phyloP scores from a whole-genome alignment of 2,113 vertebrate genomes.

The Archilochus colubris region DNA sequence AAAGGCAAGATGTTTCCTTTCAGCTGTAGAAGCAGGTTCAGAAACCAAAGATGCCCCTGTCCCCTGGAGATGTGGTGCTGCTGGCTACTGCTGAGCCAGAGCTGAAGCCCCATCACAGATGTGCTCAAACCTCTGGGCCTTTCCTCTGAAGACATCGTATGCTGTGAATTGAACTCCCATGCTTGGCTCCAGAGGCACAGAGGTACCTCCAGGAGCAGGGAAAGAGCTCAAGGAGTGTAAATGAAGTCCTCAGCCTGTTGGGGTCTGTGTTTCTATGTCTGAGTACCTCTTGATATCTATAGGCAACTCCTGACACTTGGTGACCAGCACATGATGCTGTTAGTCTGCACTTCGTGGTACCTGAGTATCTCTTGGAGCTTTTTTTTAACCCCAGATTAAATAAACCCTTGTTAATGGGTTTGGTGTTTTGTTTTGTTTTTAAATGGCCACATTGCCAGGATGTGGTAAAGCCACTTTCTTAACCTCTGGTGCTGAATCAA shows the following conservation, averaged over 20 bases:
- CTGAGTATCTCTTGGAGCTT: neutral
- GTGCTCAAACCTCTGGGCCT: rapidly evolving
- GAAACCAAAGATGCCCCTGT: neutral
- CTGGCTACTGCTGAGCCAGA: rapidly evolving
- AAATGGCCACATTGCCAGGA: neutral
- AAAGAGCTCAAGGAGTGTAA: neutral
- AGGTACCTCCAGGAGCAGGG: neutral
- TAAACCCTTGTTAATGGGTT: neutral
- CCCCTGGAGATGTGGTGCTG: rapidly evolving
- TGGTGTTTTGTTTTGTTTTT: neutral
- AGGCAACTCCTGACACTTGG: neutral
- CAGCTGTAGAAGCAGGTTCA: neutral
- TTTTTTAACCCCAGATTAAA: conserved; percentile 17
- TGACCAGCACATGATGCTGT: neutral
- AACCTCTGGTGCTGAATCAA: neutral
- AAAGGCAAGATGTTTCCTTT: neutral
- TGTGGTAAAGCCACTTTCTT: neutral
- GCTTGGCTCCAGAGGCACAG: neutral
- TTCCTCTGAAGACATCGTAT: neutral
- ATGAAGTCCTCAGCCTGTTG: too few relatives aligned
- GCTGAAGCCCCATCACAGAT: rapidly evolving
- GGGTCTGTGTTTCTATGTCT: too few relatives aligned
- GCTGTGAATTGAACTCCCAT: neutral
- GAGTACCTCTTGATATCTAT: neutral
- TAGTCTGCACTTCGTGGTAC: neutral